Conservation (phyloP, 1,140 invertebrate genomes). For the Trichonephila clavipes region DNA sequence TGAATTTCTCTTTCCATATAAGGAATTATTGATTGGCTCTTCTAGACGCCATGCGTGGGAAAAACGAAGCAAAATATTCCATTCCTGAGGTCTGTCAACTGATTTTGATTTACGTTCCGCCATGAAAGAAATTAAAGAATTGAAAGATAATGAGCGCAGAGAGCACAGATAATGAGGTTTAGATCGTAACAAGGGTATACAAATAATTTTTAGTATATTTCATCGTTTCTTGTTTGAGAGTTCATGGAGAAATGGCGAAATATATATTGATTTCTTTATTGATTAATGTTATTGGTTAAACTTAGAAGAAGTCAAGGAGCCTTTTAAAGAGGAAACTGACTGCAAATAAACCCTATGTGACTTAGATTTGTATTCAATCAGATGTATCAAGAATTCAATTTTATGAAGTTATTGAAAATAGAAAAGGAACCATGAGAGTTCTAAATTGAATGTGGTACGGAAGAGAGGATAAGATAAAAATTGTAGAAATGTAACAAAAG, state of each 20-base stretch:
- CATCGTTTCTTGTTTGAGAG: neutral
- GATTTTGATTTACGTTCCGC: slow-evolving; percentile 24
- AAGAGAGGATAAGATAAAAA: too few species aligned
- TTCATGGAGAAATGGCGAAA: neutral
- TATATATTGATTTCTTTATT: too few species aligned
- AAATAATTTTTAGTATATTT: neutral
- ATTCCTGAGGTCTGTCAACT: neutral
- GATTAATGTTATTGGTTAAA: too few species aligned
- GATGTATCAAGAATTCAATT: too few species aligned
- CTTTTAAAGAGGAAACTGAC: too few species aligned
- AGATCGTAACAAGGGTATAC: neutral
- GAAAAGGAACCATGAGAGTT: too few species aligned
- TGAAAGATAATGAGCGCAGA: neutral
- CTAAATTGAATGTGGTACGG: too few species aligned
- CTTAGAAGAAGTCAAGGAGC: too few species aligned
- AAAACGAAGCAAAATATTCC: slow-evolving; percentile 27
- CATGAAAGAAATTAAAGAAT: neutral
- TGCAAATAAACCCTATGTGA: too few species aligned
- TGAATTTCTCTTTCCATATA: neutral
- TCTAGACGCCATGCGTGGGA: neutral
- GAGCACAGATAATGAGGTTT: neutral
- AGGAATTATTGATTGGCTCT: slow-evolving; percentile 11
- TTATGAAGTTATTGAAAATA: too few species aligned
- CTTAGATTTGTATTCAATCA: too few species aligned
- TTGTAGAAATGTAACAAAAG: too few species aligned